phyloP scores from a whole-genome alignment of 2,113 vertebrate genomes.

The Dascyllus trimaculatus region DNA sequence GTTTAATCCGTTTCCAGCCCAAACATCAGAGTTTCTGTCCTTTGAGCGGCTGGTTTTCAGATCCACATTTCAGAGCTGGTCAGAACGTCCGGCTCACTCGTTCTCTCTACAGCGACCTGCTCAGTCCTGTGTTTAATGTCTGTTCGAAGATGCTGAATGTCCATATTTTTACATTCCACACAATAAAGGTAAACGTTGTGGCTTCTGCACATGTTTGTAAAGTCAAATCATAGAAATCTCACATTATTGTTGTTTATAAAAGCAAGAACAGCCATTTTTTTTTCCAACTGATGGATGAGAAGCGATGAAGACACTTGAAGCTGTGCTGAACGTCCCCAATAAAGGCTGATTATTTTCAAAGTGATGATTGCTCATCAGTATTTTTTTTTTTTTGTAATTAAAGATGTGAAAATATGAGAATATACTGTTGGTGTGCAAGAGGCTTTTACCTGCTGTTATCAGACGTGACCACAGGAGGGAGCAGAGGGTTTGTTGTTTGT shows the following conservation, averaged over 20 bases:
- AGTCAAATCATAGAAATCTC: slow-evolving; percentile 1
- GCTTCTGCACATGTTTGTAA: neutral
- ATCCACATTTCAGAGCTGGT: neutral
- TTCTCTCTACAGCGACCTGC: too few species aligned
- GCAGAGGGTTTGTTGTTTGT: neutral
- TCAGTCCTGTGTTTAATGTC: neutral
- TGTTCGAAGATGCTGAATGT: slow-evolving; percentile 29
- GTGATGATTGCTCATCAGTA: too few species aligned
- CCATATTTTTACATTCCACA: slow-evolving; percentile 55
- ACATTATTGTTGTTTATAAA: neutral
- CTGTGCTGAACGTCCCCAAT: neutral
- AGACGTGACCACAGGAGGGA: neutral
- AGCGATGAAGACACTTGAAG: neutral
- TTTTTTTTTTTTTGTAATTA: neutral
- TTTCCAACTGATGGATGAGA: neutral
- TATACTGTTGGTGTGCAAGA: too few species aligned
- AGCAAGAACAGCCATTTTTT: neutral
- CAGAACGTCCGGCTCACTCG: neutral
- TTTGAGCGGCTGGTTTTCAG: neutral
- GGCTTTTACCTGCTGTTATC: neutral
- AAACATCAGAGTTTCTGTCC: neutral
- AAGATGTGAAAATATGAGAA: neutral
- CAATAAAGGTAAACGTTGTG: slow-evolving; percentile 35
- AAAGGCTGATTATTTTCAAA: neutral
- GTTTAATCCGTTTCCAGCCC: neutral